Conservation (phyloP, 2,113 vertebrate genomes). For the Rhipidura dahli region DNA sequence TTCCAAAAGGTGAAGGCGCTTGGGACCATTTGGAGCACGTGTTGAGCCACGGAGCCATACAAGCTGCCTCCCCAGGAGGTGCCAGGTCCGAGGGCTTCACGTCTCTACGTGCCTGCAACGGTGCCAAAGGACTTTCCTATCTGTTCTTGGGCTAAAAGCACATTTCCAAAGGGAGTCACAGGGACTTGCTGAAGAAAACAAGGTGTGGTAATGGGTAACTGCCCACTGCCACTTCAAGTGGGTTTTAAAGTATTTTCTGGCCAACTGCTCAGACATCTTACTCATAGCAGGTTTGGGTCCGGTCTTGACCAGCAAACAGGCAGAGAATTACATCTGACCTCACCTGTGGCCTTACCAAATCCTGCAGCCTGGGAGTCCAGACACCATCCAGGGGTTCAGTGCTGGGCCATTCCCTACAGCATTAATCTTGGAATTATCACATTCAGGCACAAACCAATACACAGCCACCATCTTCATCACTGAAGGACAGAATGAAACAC, state of each 20-base stretch:
- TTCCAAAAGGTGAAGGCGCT: neutral
- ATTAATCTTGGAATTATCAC: neutral
- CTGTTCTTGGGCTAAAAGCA: neutral
- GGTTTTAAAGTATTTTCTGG: neutral
- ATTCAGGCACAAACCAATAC: neutral
- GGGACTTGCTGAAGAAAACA: neutral
- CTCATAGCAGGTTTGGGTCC: neutral
- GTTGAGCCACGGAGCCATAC: neutral
- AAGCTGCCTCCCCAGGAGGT: neutral
- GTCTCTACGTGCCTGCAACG: neutral
- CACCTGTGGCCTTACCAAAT: neutral
- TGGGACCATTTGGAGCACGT: constrained; percentile 3
- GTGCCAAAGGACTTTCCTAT: neutral
- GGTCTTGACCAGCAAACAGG: neutral
- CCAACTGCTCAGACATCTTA: neutral
- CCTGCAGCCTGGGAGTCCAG: neutral
- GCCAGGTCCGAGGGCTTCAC: neutral
- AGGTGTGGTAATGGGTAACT: neutral
- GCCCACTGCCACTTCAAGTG: neutral
- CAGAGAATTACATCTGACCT: neutral
- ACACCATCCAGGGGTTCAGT: neutral
- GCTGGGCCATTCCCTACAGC: accelerated
- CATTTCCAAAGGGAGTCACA: neutral
- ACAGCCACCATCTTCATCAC: neutral
- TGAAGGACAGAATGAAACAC: neutral